These are phyloP conservation scores for Allobates femoralis DNA, from an alignment of 2,797 vertebrate genomes.

Conservation along the genomic window DNA sequence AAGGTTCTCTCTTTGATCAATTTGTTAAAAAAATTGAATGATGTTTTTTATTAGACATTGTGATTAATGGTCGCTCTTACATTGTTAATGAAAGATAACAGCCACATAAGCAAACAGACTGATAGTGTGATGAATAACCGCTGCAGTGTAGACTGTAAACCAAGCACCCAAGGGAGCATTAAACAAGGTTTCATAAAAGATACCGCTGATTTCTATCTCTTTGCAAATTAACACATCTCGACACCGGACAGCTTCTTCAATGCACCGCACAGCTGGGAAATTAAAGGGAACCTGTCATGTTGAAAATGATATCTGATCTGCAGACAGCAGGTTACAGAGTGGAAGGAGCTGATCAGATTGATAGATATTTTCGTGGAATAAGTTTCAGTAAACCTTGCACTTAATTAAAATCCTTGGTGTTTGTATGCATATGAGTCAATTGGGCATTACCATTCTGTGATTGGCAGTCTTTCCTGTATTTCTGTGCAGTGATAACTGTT, in stretches of 20 bases:
- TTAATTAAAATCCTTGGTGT: no score
- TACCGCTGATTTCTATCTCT: constrained; percentile 37
- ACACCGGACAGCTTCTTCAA: constrained; percentile 2
- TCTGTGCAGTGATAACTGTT: no score
- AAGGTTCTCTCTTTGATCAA: neutral
- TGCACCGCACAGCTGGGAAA: neutral
- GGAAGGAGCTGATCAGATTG: no score
- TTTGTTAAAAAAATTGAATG: neutral
- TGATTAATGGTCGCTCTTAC: constrained; percentile 42
- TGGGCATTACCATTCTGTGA: no score
- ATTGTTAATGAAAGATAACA: constrained; percentile 44
- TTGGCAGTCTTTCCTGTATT: no score
- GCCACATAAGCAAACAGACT: constrained; percentile 17
- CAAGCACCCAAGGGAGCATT: constrained; percentile 19
- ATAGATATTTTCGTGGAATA: no score
- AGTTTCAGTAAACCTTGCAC: no score
- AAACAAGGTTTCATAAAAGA: constrained; percentile 40
- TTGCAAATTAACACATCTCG: constrained; percentile 8
- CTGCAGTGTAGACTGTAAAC: constrained; percentile 7
- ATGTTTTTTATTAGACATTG: neutral
- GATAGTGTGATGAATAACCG: constrained; percentile 36
- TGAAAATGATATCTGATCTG: no score
- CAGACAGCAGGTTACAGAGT: no score
- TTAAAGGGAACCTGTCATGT: no score
- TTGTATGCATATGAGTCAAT: no score